Percentiles rank a stretch among this genome's conserved stretches.
Conservation (phyloP, 2,888 invertebrate species). For the Zaprionus bogoriensis region DNA sequence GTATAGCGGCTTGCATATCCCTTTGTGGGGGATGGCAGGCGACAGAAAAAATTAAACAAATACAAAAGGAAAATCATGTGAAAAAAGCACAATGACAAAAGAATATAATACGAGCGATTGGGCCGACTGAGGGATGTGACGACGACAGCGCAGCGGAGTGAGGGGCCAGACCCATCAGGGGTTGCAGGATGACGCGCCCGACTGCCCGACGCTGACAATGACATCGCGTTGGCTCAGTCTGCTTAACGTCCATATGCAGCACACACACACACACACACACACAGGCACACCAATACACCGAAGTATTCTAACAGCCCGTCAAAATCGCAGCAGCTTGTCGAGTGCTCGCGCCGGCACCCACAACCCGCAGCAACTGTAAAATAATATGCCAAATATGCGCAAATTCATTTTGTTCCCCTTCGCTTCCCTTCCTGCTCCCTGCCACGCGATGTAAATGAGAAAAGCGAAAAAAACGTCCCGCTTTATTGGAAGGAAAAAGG, state of each 20-base stretch:
- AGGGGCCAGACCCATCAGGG: conserved; percentile 23
- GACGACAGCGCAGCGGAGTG: neutral
- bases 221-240: conserved; percentile 32
- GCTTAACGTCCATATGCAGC: conserved; percentile 57
- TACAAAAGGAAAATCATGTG: conserved; percentile 69
- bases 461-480: conserved; percentile 18
- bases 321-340: conserved; percentile 73
- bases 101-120: conserved; percentile 69
- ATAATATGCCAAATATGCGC: conserved; percentile 76
- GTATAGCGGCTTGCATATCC: conserved; percentile 25
- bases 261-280: neutral
- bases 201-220: conserved; percentile 65
- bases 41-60: conserved; percentile 77
- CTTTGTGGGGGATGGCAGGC: conserved; percentile 53
- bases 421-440: conserved; percentile 4
- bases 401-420: conserved; percentile 63
- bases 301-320: conserved; percentile 34
- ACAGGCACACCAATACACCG: neutral
- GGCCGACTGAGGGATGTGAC: conserved; percentile 52
- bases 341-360: conserved; percentile 45
- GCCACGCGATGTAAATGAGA: conserved; percentile 69
- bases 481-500: conserved; percentile 6
- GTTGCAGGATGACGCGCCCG: conserved; percentile 70
- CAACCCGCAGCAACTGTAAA: conserved; percentile 46
- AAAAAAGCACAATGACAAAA: conserved; percentile 77